These are phyloP conservation scores for Echinometra lucunter DNA, from an alignment of 53 echinoderm and acorn worm genomes.

Conservation along the genomic window DNA sequence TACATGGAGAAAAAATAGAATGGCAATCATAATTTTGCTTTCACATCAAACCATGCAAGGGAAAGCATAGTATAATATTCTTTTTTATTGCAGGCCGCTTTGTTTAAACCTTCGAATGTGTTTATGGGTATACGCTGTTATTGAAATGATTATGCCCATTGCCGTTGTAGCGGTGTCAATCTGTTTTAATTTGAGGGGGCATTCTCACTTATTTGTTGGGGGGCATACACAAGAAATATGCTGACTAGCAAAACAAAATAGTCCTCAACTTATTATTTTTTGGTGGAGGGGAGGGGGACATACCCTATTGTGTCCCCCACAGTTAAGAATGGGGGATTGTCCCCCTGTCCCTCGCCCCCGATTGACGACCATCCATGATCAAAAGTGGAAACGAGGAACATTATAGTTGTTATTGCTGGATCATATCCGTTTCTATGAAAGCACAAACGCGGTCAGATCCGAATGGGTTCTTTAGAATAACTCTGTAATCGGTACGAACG, in stretches of 20 bases:
- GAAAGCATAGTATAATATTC: neutral
- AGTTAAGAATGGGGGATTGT: too few relatives aligned
- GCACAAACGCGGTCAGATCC: neutral
- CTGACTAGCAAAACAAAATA: too few relatives aligned
- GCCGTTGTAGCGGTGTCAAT: too few relatives aligned
- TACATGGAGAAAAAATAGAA: neutral
- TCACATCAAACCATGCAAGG: neutral
- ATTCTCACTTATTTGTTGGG: too few relatives aligned
- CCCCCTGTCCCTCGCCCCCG: too few relatives aligned
- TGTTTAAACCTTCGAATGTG: neutral
- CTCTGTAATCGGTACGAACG: neutral
- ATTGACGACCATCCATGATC: too few relatives aligned
- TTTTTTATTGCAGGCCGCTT: neutral
- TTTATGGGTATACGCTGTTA: neutral
- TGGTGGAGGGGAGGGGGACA: too few relatives aligned
- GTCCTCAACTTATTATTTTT: too few relatives aligned
- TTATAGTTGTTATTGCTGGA: slow-evolving; percentile 28
- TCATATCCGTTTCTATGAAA: slow-evolving; percentile 43
- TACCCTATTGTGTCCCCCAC: too few relatives aligned
- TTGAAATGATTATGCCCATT: neutral
- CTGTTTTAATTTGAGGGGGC: too few relatives aligned
- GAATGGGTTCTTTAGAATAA: neutral
- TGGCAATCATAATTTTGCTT: slow-evolving; percentile 18
- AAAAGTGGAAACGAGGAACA: neutral
- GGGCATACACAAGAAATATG: too few relatives aligned